phyloP scores from a whole-genome alignment of 2,113 vertebrate species.

The Oophaga pumilio region DNA sequence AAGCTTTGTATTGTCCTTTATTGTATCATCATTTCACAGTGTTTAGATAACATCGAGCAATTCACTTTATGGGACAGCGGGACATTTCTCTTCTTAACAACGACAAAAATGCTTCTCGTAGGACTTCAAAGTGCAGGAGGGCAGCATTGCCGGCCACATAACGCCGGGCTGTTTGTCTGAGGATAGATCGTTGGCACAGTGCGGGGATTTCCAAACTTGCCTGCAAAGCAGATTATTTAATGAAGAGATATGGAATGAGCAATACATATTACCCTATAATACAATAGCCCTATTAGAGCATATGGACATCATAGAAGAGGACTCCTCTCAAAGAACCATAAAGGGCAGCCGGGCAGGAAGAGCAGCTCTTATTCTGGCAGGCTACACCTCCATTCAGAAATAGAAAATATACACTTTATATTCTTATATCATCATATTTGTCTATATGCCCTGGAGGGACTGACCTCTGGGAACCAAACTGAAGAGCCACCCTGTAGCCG shows the following conservation, averaged over 20 bases:
- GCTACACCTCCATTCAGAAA: too few species aligned
- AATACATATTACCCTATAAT: too few species aligned
- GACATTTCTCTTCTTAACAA: constrained; percentile 55
- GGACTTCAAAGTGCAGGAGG: constrained; percentile 9
- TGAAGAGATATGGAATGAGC: not conserved
- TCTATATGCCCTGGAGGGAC: too few species aligned
- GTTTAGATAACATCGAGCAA: constrained; percentile 55
- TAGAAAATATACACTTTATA: too few species aligned
- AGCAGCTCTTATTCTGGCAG: too few species aligned
- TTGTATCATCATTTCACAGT: constrained; percentile 51
- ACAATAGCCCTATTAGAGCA: too few species aligned
- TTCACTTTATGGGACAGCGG: constrained; percentile 51
- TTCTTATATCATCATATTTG: too few species aligned
- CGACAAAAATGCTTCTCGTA: constrained; percentile 38
- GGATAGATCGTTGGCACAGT: not conserved
- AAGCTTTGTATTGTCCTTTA: constrained; percentile 51
- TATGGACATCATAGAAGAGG: too few species aligned
- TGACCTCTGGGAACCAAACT: too few species aligned
- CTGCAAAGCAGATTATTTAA: not conserved
- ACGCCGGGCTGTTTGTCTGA: not conserved
- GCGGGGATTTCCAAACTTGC: not conserved
- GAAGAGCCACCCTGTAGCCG: too few species aligned
- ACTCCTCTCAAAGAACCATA: too few species aligned
- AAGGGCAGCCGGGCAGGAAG: too few species aligned
- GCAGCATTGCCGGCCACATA: not conserved